Evolutionary conservation across 1,140 invertebrate genomes (phyloP).

Genomic region (Lepidurus couesii): DNA sequence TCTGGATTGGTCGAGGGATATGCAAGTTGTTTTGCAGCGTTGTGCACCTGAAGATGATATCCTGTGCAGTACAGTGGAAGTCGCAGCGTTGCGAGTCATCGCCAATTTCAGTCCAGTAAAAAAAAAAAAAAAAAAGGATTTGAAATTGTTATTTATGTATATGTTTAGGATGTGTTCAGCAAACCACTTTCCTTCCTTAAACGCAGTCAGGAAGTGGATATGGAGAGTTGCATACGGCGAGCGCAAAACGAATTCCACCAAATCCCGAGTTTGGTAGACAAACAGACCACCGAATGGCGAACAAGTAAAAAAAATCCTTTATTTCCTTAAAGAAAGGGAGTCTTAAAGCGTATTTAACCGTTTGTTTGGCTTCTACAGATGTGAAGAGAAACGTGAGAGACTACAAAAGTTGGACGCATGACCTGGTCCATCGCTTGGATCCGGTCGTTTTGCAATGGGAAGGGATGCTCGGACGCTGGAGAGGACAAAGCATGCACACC

Average conservation of each 20-base stretch:
- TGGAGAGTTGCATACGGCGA: neutral
- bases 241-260: neutral
- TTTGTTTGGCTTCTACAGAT: neutral
- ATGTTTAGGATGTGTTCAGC: neutral
- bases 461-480: neutral
- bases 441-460: neutral
- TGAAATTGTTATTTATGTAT: neutral
- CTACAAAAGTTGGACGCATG: neutral
- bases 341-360: neutral
- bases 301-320: neutral
- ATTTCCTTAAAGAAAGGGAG: neutral
- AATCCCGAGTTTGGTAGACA: neutral
- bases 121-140: neutral
- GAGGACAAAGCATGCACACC: neutral
- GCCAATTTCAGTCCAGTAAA: neutral
- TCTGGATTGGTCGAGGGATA: neutral
- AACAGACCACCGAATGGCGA: neutral
- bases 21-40: constrained; percentile 4
- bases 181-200: neutral
- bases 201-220: neutral
- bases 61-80: neutral
- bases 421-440: neutral
- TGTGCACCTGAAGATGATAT: neutral
- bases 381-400: neutral
- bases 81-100: neutral